Evolutionary conservation across 2,888 invertebrate genomes (phyloP).

Genomic region (Noctua fimbriata): DNA sequence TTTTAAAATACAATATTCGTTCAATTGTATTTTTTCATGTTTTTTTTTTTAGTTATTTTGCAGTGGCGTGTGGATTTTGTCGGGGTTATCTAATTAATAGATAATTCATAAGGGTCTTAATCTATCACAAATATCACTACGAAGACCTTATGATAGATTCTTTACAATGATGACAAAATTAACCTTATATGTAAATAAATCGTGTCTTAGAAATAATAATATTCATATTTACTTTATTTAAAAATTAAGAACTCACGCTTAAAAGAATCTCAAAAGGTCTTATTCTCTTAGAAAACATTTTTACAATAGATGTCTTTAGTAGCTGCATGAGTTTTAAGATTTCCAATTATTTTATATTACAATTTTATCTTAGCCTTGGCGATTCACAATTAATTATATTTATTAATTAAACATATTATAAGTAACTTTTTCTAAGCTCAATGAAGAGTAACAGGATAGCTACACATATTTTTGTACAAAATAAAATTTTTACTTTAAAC

Average conservation of each 20-base stretch:
- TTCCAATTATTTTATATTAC: slow-evolving; percentile 56
- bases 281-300: slow-evolving; percentile 55
- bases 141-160: slow-evolving; percentile 54
- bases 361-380: slow-evolving; percentile 58
- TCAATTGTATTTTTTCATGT: not conserved
- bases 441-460: slow-evolving; percentile 59
- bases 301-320: slow-evolving; percentile 55
- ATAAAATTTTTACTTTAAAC: slow-evolving; percentile 10
- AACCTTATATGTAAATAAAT: slow-evolving; percentile 5
- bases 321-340: slow-evolving; percentile 49
- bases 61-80: not conserved
- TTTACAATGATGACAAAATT: slow-evolving; percentile 37
- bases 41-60: not conserved
- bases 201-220: slow-evolving; percentile 7
- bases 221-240: not conserved
- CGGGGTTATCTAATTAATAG: slow-evolving; percentile 16
- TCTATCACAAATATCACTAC: slow-evolving; percentile 66
- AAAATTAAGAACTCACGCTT: slow-evolving; percentile 15
- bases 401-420: slow-evolving; percentile 38
- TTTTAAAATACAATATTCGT: not conserved
- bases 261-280: slow-evolving; percentile 60
- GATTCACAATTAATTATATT: slow-evolving; percentile 54
- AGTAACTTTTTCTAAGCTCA: slow-evolving; percentile 63
- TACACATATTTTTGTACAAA: slow-evolving; percentile 56
- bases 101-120: slow-evolving; percentile 37